Percentiles rank a stretch among this genome's conserved stretches.
phyloP scores from a whole-genome alignment of 2,113 vertebrate species.

The Pomatostomus ruficeps region DNA sequence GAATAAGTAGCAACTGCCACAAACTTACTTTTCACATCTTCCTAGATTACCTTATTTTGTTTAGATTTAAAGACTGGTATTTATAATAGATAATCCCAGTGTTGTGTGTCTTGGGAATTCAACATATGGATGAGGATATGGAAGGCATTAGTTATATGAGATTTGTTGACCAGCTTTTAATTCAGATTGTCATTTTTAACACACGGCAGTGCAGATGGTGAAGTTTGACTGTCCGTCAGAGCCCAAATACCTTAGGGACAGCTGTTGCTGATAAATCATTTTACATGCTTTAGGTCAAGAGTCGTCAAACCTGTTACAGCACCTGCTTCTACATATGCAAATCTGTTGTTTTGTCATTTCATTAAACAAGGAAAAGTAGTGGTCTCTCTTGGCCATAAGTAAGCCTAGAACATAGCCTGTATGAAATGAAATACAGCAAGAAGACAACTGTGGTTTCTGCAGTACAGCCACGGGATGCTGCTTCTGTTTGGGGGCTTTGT shows the following conservation, averaged over 20 bases:
- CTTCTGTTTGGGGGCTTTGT: slow-evolving; percentile 74
- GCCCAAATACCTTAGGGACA: slow-evolving; percentile 81
- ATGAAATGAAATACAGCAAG: slow-evolving; percentile 70
- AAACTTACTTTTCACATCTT: background rate
- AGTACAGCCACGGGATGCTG: slow-evolving; percentile 62
- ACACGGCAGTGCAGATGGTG: slow-evolving; percentile 85
- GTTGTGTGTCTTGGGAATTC: slow-evolving; percentile 50
- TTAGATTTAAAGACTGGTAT: background rate
- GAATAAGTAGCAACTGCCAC: background rate
- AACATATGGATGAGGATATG: slow-evolving; percentile 74
- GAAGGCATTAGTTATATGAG: slow-evolving; percentile 82
- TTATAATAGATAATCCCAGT: slow-evolving; percentile 23
- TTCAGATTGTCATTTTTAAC: slow-evolving; percentile 88
- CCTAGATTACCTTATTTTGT: background rate
- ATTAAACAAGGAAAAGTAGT: slow-evolving; percentile 79
- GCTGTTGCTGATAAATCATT: slow-evolving; percentile 87
- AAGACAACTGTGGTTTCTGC: slow-evolving; percentile 72
- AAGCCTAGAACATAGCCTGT: slow-evolving; percentile 76
- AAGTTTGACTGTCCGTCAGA: slow-evolving; percentile 82
- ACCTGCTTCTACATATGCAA: slow-evolving; percentile 92
- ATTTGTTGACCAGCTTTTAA: slow-evolving; percentile 83
- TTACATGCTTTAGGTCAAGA: slow-evolving; percentile 82
- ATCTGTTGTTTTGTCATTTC: slow-evolving; percentile 95
- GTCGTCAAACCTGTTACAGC: slow-evolving; percentile 92
- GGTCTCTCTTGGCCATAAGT: slow-evolving; percentile 82